Evolutionary conservation across 2,797 vertebrate genomes (phyloP), one percentile per base, ranked within the genome.

Genomic region (Anabas testudineus): DNA sequence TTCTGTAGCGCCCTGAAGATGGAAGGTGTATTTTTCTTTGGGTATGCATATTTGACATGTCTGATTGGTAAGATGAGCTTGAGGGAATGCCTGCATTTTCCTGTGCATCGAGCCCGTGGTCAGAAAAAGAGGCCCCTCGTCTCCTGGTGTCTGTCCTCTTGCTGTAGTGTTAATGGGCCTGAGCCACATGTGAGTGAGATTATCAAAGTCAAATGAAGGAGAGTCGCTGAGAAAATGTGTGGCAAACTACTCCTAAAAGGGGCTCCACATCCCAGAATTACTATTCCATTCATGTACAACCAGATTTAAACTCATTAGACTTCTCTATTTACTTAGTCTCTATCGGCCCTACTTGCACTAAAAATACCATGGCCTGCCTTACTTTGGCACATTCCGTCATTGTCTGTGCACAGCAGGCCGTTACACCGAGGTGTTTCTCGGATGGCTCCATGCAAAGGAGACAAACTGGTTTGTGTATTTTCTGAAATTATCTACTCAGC

Each of bases 181-280:
- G 85, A 95, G 91, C 88, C 90, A 61, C 92, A 89, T 82, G 82
- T 83, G 86, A 92, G 90, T 68, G 30, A 76, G 91, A 90, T 93
- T 88, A 87, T 94, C 93, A 93, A 94, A 75, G 93, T 96, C 95
- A 84, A 90, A 91, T 93, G 87, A 94, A 95, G 94, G 93, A 88
- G 91, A 93, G 69, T 76, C 70, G 81, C 92, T 86, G 90, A 94
- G 93, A 88, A 88, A 88, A 69, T 92, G 93, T 93, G 90, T 89
- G 88, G 90, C 85, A 87, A 94, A 87, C 90, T 87, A 83, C 91
- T 94, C 82, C 90, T 87, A 87, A 87, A 93, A 94, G 88, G 83
- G 87, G 90, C 80, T 93, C 93, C 93, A 90, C 88, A 81, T 90
- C 87, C 90, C 88, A 83, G 78, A 93, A 93, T 92, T 90, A 90